A percentile compares a stretch with the other conserved stretches of the same genome.
Conservation (phyloP, 2,113 vertebrate species). For the Orientallactaga bullata region DNA sequence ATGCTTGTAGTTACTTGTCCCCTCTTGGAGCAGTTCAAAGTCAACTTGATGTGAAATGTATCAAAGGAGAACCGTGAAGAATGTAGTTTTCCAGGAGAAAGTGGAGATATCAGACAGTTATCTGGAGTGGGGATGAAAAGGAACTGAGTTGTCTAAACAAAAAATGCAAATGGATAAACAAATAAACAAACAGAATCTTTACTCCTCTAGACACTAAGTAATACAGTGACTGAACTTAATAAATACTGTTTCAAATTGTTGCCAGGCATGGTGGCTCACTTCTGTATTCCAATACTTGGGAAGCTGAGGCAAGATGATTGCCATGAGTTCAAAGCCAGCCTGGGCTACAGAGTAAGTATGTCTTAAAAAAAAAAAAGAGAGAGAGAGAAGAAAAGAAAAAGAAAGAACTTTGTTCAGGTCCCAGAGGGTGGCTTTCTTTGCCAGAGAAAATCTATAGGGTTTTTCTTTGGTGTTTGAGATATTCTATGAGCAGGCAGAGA, state of each 20-base stretch:
- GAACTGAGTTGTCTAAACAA: neutral
- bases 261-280: neutral
- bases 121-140: neutral
- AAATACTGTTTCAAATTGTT: neutral
- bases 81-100: neutral
- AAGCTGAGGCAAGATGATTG: neutral
- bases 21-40: neutral
- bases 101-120: neutral
- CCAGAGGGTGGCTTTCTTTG: neutral
- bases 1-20: neutral
- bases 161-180: neutral
- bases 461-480: constrained; percentile 18
- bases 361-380: neutral
- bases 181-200: neutral
- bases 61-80: neutral
- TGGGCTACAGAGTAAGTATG: neutral
- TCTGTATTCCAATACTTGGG: neutral
- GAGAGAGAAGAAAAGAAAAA: no score
- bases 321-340: neutral
- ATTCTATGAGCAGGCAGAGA: neutral
- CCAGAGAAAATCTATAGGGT: neutral
- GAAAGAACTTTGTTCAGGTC: neutral
- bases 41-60: neutral
- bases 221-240: neutral
- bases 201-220: neutral